Conservation (phyloP, 2,888 invertebrate species). For the Phaonia tiefii region DNA sequence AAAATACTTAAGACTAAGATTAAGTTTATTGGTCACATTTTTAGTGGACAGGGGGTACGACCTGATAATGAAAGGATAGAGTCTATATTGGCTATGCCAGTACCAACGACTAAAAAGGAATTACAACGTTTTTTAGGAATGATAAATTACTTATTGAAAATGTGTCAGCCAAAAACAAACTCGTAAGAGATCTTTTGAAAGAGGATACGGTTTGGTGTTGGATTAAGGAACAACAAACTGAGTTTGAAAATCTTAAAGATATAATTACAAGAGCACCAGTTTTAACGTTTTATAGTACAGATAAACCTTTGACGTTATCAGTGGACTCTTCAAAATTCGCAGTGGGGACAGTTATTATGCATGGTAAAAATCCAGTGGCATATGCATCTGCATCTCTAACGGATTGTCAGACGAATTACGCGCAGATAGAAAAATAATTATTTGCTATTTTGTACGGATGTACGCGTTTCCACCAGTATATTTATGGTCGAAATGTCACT, state of each 20-base stretch:
- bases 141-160: slow-evolving; percentile 57
- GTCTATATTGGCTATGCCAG: slow-evolving; percentile 41
- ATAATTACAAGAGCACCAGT: slow-evolving; percentile 53
- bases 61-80: slow-evolving; percentile 32
- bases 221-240: slow-evolving; percentile 25
- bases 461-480: slow-evolving; percentile 51
- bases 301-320: slow-evolving; percentile 42
- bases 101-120: slow-evolving; percentile 36
- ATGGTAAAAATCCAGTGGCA: slow-evolving; percentile 52
- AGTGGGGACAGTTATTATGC: slow-evolving; percentile 53
- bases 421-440: slow-evolving; percentile 66
- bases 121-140: slow-evolving; percentile 56
- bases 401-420: slow-evolving; percentile 47
- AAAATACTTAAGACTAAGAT: neutral
- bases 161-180: slow-evolving; percentile 53
- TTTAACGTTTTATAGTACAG: slow-evolving; percentile 48
- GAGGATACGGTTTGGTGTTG: slow-evolving; percentile 58
- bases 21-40: slow-evolving; percentile 40
- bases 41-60: slow-evolving; percentile 35
- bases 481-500: slow-evolving; percentile 53
- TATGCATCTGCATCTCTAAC: slow-evolving; percentile 55
- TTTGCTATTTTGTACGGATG: slow-evolving; percentile 63
- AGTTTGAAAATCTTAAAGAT: slow-evolving; percentile 39
- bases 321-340: slow-evolving; percentile 60
- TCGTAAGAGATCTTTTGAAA: slow-evolving; percentile 55